Conservation (phyloP, 2,797 vertebrate species). For the Capromys pilorides region DNA sequence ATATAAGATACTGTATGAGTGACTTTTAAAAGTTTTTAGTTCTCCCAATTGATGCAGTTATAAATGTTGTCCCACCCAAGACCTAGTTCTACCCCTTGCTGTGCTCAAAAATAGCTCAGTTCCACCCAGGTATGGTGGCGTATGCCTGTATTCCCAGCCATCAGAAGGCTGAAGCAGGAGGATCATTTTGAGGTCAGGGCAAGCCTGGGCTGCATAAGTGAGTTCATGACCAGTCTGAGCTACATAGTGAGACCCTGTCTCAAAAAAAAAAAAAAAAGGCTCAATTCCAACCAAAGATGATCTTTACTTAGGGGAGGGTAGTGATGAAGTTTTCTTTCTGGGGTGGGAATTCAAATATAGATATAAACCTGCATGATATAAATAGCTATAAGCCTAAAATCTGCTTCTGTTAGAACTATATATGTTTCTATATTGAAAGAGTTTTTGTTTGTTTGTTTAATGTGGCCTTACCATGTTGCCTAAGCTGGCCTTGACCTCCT, state of each 20-base stretch:
- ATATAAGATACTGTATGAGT: not conserved
- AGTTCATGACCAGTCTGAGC: not conserved
- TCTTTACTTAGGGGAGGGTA: not conserved
- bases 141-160: not conserved
- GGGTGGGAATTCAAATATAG: not conserved
- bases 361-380: not conserved
- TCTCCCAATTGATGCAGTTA: not conserved
- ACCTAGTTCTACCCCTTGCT: not conserved
- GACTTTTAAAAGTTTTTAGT: slow-evolving; percentile 12
- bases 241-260: not conserved
- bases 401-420: slow-evolving; percentile 10
- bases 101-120: slow-evolving; percentile 32
- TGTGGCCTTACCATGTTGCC: not conserved
- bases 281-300: not conserved
- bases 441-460: not conserved
- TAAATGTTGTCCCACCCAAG: not conserved
- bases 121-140: not conserved
- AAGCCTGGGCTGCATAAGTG: not conserved
- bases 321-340: not conserved
- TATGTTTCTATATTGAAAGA: not conserved
- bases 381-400: slow-evolving; percentile 18
- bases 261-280: not conserved
- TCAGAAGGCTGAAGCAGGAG: not conserved
- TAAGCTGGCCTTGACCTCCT: not conserved
- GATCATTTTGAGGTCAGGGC: not conserved